Base-by-base conservation (phyloP, 2,113 vertebrate genomes). In the Thamnaconus septentrionalis region DNA sequence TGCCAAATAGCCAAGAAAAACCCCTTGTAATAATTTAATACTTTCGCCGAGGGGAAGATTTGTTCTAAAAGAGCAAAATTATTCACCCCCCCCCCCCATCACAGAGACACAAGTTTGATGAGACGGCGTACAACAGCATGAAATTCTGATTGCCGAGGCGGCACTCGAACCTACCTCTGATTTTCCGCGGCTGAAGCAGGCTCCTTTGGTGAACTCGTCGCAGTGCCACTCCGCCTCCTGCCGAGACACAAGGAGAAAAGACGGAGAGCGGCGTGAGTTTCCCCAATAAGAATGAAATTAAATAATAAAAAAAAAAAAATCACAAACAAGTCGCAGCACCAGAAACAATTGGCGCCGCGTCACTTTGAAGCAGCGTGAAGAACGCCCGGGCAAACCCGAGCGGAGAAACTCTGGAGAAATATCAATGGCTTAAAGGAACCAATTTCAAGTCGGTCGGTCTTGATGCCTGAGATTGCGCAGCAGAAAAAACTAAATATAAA, bases 141-240 rank as follows among this genome's bases (percentile, higher is more conserved):
- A 31, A 31, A 31, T 31, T 31, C 18, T 31, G 18, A 50, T 50
- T 50, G 4, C n/a, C 48, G 18, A 50, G 9, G 8, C 48, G 4
- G 10, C 48, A 50, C 48, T 11, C 18, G 7, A 78, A 69, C 94
- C 92, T 90, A 98, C 97, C 95, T 97, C 91, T 7, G 96, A 96
- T 71, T 98, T 98, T 41, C 97, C 97, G 42, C 97, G 96, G 78
- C 97, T 98, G 88, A 96, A 98, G 73, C 97, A 98, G 69, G 95
- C 93, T 89, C 91, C 95, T 90, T 94, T 96, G 84, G 96, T 95
- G 75, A 94, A 93, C 82, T 98, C 94, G 43, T 98, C 96, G 76
- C 95, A 98, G 44, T 89, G 92, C 97, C 97, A 98, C 72, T 95
- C 93, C 61, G 93, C 95, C 69, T 93, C 94, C 96, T 98, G 86